Percentiles rank a stretch among this genome's conserved stretches.
These are phyloP conservation scores for Calypte anna DNA, from an alignment of 2,113 vertebrate genomes.

Conservation along the genomic window DNA sequence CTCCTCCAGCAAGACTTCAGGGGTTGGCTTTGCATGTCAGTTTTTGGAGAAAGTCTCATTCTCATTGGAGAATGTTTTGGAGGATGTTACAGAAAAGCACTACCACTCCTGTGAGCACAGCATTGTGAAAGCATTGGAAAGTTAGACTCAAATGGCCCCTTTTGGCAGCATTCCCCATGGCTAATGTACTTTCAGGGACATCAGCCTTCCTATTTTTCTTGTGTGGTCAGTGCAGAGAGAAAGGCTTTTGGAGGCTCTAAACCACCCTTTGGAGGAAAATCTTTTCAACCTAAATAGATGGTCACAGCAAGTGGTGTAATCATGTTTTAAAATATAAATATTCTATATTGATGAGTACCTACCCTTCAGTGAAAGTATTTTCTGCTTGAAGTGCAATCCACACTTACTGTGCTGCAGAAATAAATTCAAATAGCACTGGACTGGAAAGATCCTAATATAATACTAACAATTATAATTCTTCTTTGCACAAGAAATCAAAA, in stretches of 20 bases:
- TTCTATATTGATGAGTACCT: neutral
- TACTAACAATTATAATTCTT: neutral
- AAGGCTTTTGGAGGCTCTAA: neutral
- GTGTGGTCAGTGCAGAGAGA: neutral
- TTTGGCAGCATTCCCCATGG: neutral
- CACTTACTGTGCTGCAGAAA: neutral
- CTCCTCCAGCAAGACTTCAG: neutral
- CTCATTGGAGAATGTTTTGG: no score
- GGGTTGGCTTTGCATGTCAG: neutral
- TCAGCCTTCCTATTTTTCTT: neutral
- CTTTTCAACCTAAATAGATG: neutral
- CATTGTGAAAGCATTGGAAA: neutral
- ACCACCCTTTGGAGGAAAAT: neutral
- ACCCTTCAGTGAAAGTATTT: neutral
- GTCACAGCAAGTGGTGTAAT: neutral
- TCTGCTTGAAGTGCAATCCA: neutral
- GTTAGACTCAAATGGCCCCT: neutral
- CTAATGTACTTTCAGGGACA: neutral
- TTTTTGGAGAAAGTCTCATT: neutral
- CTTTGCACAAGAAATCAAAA: neutral
- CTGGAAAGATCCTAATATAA: neutral
- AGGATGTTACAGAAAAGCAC: neutral
- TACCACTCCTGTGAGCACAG: neutral
- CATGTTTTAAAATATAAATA: neutral
- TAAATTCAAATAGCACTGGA: neutral